Conservation (phyloP, 2,888 invertebrate genomes). For the Glaucopsyche alexis region DNA sequence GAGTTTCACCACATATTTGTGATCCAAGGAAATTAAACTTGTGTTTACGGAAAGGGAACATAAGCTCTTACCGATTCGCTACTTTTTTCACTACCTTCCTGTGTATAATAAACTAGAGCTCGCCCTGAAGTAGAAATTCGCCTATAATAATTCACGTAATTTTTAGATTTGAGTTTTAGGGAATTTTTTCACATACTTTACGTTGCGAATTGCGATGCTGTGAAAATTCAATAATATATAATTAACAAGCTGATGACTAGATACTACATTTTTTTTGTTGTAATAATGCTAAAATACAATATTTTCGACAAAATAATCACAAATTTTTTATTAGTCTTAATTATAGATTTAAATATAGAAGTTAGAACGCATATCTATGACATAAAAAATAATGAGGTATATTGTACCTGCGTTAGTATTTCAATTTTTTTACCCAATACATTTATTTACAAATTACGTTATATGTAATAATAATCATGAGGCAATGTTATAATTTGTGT, state of each 20-base stretch:
- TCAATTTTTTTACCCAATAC: neutral
- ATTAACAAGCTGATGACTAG: too few relatives aligned
- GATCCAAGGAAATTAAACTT: conserved; percentile 26
- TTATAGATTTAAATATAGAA: neutral
- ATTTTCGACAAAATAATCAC: too few relatives aligned
- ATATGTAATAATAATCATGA: neutral
- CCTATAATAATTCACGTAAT: too few relatives aligned
- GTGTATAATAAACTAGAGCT: too few relatives aligned
- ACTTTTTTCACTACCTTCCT: conserved; percentile 6
- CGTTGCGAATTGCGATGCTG: too few relatives aligned
- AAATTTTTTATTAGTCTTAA: neutral
- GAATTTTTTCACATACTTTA: too few relatives aligned
- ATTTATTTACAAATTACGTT: neutral
- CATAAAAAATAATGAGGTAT: neutral
- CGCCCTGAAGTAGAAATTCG: too few relatives aligned
- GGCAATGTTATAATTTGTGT: neutral
- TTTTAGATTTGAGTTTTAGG: too few relatives aligned
- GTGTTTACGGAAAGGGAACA: conserved; percentile 35
- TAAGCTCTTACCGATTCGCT: conserved; percentile 23
- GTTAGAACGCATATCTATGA: neutral
- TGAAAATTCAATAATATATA: too few relatives aligned
- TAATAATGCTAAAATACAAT: too few relatives aligned
- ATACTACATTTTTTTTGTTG: too few relatives aligned
- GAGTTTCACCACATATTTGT: conserved; percentile 32
- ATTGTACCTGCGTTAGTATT: neutral